Conservation (phyloP, 23 tunicate genomes). For the Styela plicata region DNA sequence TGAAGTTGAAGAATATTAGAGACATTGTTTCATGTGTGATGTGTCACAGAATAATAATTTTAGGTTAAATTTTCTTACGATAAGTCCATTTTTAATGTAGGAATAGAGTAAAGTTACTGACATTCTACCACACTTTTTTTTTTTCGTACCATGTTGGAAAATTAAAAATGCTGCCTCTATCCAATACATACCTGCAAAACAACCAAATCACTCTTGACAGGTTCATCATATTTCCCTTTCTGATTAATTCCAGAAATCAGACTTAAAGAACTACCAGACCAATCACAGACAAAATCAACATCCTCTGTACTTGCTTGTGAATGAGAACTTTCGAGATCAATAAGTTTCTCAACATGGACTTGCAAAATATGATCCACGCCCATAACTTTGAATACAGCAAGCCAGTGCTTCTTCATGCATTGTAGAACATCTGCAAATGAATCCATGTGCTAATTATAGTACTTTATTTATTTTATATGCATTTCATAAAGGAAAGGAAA, state of each 20-base stretch:
- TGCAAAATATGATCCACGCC: constrained; percentile 21
- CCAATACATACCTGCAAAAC: background rate
- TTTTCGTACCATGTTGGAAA: too few relatives aligned
- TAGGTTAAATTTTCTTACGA: too few relatives aligned
- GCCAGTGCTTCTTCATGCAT: constrained; percentile 58
- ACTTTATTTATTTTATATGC: too few relatives aligned
- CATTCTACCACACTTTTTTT: too few relatives aligned
- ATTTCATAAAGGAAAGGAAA: too few relatives aligned
- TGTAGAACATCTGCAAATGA: constrained; percentile 37
- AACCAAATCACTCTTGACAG: background rate
- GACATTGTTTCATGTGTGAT: too few relatives aligned
- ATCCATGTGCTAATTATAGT: too few relatives aligned
- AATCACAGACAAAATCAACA: background rate
- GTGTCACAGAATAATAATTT: too few relatives aligned
- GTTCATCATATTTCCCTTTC: background rate
- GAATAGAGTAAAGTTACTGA: too few relatives aligned
- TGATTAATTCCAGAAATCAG: background rate
- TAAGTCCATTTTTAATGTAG: too few relatives aligned
- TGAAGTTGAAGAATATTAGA: too few relatives aligned
- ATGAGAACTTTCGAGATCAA: background rate
- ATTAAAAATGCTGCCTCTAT: background rate
- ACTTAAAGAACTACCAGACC: background rate
- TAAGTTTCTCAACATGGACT: background rate
- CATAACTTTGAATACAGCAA: constrained; percentile 43
- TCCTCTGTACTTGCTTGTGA: background rate